phyloP scores from a whole-genome alignment of 2,888 invertebrate species.

The Gortyna flavago region DNA sequence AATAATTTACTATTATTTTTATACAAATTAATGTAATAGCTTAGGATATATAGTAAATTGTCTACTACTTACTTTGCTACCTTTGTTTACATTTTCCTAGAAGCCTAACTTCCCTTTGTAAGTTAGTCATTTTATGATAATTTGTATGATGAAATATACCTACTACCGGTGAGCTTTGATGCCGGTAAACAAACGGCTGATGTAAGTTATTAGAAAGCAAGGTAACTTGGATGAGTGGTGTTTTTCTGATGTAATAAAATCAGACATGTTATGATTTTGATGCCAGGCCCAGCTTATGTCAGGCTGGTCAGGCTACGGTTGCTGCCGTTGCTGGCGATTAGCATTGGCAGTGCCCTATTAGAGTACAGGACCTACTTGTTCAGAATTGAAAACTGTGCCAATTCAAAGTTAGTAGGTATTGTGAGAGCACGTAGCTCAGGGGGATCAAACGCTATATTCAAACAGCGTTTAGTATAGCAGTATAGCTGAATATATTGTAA shows the following conservation, averaged over 20 bases:
- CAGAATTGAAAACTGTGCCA: neutral
- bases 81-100: neutral
- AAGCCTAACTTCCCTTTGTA: neutral
- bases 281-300: neutral
- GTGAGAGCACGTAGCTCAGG: too few relatives aligned
- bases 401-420: too few relatives aligned
- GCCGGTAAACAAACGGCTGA: constrained; percentile 51
- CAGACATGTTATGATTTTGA: neutral
- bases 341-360: neutral
- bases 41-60: neutral
- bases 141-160: constrained; percentile 51
- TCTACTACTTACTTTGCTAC: neutral
- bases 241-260: constrained; percentile 42
- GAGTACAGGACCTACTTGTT: neutral
- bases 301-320: too few relatives aligned
- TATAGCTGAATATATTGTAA: too few relatives aligned
- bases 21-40: neutral
- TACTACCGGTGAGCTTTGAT: constrained; percentile 18
- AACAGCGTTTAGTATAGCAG: too few relatives aligned
- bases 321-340: neutral
- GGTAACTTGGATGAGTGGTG: constrained; percentile 23
- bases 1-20: constrained; percentile 3
- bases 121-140: constrained; percentile 21
- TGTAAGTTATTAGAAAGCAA: constrained; percentile 46
- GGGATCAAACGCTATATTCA: too few relatives aligned